A percentile compares a stretch with the other conserved stretches of the same genome.
Conservation (phyloP, 2,113 vertebrate genomes). For the Chionis minor region DNA sequence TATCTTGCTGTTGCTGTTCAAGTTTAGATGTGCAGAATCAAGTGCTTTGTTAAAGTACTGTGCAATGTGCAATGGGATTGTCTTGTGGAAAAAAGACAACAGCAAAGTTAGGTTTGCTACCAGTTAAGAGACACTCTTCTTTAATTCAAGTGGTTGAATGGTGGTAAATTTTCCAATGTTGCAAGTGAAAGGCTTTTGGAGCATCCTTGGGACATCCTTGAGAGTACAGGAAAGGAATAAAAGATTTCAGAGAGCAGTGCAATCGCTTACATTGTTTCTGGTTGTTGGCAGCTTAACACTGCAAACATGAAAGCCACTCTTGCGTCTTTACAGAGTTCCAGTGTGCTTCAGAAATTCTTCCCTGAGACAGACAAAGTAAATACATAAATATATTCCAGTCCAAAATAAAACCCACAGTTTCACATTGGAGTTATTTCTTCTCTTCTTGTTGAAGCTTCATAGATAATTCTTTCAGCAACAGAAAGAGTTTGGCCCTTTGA, state of each 20-base stretch:
- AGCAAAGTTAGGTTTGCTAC: background rate
- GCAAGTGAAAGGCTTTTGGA: background rate
- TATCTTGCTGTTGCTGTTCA: background rate
- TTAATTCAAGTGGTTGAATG: background rate
- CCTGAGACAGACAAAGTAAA: background rate
- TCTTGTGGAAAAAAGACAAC: background rate
- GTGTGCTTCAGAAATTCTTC: background rate
- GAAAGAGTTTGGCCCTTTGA: background rate
- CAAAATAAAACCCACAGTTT: background rate
- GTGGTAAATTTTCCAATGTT: background rate
- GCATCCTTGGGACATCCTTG: background rate
- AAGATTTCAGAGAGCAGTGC: background rate
- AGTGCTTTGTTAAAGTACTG: background rate
- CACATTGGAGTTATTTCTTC: background rate
- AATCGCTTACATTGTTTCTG: background rate
- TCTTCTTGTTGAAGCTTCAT: background rate
- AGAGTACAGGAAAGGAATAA: background rate
- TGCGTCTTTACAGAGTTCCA: background rate
- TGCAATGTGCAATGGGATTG: background rate
- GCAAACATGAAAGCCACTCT: background rate
- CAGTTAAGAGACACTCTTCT: background rate
- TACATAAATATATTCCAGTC: background rate
- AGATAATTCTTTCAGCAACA: background rate
- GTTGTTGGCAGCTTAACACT: slow-evolving; percentile 3
- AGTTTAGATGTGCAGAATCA: background rate